These are phyloP conservation scores for Panthera uncia DNA, from an alignment of 2,113 vertebrate genomes.

Conservation along the genomic window DNA sequence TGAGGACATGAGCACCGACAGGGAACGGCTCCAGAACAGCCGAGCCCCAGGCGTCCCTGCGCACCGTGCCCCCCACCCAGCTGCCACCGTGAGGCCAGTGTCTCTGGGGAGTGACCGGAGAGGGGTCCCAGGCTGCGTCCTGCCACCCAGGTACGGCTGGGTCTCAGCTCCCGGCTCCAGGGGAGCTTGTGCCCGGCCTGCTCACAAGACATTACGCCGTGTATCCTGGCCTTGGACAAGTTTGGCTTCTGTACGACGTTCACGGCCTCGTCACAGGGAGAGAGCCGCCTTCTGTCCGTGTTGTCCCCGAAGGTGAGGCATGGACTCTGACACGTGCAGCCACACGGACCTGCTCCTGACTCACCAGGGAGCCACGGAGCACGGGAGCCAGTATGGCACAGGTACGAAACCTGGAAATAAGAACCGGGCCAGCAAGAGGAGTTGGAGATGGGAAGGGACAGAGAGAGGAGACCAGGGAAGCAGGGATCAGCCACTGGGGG, in stretches of 20 bases:
- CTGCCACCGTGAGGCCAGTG: too few relatives aligned
- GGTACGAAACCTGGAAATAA: fast-evolving
- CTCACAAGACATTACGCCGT: neutral
- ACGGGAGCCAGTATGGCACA: too few relatives aligned
- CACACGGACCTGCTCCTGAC: neutral
- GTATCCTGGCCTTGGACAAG: neutral
- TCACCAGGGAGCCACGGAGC: too few relatives aligned
- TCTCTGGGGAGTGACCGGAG: neutral
- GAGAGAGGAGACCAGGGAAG: too few relatives aligned
- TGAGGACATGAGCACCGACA: too few relatives aligned
- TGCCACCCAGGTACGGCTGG: neutral
- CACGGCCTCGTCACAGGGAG: too few relatives aligned
- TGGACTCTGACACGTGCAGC: too few relatives aligned
- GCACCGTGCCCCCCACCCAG: too few relatives aligned
- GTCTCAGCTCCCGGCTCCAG: neutral
- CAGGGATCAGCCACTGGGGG: neutral
- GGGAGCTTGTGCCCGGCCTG: too few relatives aligned
- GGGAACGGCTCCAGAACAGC: too few relatives aligned
- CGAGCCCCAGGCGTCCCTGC: too few relatives aligned
- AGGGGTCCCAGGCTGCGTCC: neutral
- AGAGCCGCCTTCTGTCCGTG: neutral
- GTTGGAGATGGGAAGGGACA: too few relatives aligned
- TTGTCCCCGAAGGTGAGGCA: neutral
- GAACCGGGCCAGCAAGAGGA: neutral
- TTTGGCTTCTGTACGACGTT: neutral